phyloP scores from a whole-genome alignment of 2,113 vertebrate genomes.

The Zingel zingel region DNA sequence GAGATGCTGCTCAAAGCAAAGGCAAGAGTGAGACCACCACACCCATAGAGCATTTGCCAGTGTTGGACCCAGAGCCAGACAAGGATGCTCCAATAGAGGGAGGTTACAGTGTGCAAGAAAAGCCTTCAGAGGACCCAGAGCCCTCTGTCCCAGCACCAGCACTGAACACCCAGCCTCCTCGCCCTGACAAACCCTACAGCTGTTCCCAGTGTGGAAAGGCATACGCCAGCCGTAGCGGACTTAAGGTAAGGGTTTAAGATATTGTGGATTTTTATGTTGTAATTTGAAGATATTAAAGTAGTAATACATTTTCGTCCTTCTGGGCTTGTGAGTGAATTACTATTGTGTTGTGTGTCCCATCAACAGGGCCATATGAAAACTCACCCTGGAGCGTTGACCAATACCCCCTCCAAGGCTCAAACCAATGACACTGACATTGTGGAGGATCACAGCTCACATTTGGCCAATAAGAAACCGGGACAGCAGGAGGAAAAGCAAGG shows the following conservation, averaged over 20 bases:
- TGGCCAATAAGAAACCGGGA: conserved; percentile 54
- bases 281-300: not conserved
- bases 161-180: conserved; percentile 56
- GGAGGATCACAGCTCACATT: conserved; percentile 56
- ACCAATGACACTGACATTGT: conserved; percentile 69
- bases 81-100: conserved; percentile 54
- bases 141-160: conserved; percentile 41
- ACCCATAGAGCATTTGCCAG: conserved; percentile 43
- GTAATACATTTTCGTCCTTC: not conserved
- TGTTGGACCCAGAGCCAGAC: conserved; percentile 68
- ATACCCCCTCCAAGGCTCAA: conserved; percentile 66
- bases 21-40: conserved; percentile 44
- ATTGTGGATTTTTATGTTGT: not conserved
- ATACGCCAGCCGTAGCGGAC: conserved; percentile 85
- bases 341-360: conserved; percentile 23
- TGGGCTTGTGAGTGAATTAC: not conserved
- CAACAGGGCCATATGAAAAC: conserved; percentile 86
- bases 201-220: conserved; percentile 85
- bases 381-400: conserved; percentile 73
- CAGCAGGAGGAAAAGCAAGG: conserved; percentile 67
- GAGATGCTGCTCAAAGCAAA: conserved; percentile 34
- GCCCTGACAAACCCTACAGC: conserved; percentile 85
- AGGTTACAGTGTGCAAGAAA: conserved; percentile 34
- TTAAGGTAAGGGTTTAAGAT: conserved; percentile 76
- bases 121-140: conserved; percentile 59